Evolutionary conservation across 2,888 invertebrate genomes (phyloP), one percentile per base, ranked within the genome.

Genomic region (Euspilapteryx auroguttella): DNA sequence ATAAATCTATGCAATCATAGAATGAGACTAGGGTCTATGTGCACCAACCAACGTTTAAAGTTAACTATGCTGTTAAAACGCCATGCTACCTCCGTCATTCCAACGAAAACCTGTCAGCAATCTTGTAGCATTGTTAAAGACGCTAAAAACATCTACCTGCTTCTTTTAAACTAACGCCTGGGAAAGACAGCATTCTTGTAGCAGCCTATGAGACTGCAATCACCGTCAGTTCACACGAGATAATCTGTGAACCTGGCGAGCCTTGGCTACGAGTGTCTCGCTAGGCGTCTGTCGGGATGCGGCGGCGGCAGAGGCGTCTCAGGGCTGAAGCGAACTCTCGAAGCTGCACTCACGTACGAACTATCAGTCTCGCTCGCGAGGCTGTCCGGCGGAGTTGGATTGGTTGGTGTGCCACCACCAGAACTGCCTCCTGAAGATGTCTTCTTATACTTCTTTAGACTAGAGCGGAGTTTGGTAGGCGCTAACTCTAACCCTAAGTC

Each of bases 331-430:
- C 86, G 77, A 32, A 87, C 90, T 9, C 89, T 75, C 21, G 84
- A 82, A 34, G 81, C 81, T 11, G 93, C 93, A 6, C 93, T 93
- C 40, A 90, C 84, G 56, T 92, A 94, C 24, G 90, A 90, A 46
- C 89, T 89, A 49, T 92, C 93, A 13, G 71, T 69, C 43, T 94
- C 94, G 45, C 90, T 89, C 1, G 89, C 86, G 33, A 90, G 49
- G 38, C 89, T 89, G 44, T 91, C 92, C 0, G 91, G 90, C 0
- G 92, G 91, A 4, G 92, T 90, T 2, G 88, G 87, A 55, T 89
- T 88, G 1, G 89, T 88, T 11, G 90, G 89, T 1, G 89, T 89
- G 10, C 80, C 80, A 0, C 82, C 85, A 0, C 83, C 83, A 0
- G 84, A 82, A 35, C 79, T 79, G 3, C 78, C 79, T 7, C 81